These are phyloP conservation scores for Sthenelais limicola DNA, from an alignment of 2,888 invertebrate species.

Conservation along the genomic window DNA sequence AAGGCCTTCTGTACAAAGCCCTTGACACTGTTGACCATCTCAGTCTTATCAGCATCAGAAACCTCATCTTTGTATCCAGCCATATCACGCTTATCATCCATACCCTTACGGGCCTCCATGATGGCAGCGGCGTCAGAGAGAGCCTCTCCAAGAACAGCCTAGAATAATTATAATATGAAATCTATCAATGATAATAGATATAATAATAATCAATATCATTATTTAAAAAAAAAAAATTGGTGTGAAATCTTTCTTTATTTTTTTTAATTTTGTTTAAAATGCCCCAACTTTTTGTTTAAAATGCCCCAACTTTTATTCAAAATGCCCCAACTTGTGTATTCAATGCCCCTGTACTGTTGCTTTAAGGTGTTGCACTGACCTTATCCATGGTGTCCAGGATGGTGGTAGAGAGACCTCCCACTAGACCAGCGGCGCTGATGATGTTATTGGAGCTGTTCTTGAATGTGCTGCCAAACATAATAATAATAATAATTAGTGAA, in stretches of 20 bases:
- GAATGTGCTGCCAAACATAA: slow-evolving; percentile 13
- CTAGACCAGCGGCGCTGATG: slow-evolving; percentile 1
- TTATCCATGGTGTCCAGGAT: background rate
- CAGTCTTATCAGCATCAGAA: background rate
- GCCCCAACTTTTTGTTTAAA: no score
- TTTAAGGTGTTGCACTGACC: background rate
- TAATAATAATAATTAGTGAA: background rate
- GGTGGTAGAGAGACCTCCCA: background rate
- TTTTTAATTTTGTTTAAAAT: no score
- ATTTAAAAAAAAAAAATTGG: background rate
- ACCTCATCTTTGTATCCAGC: slow-evolving; percentile 15
- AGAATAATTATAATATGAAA: no score
- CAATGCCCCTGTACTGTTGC: background rate
- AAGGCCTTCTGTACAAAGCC: slow-evolving; percentile 17
- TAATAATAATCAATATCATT: no score
- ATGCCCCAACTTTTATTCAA: no score
- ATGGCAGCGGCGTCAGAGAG: slow-evolving; percentile 1
- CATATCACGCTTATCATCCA: background rate
- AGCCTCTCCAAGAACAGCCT: slow-evolving; percentile 28
- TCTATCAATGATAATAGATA: no score
- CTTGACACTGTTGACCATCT: background rate
- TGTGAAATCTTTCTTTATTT: no score
- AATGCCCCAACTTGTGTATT: no score
- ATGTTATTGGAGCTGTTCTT: slow-evolving; percentile 2
- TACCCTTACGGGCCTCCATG: background rate